Evolutionary conservation across 2,113 vertebrate genomes (phyloP).

Genomic region (Sorex fumeus): DNA sequence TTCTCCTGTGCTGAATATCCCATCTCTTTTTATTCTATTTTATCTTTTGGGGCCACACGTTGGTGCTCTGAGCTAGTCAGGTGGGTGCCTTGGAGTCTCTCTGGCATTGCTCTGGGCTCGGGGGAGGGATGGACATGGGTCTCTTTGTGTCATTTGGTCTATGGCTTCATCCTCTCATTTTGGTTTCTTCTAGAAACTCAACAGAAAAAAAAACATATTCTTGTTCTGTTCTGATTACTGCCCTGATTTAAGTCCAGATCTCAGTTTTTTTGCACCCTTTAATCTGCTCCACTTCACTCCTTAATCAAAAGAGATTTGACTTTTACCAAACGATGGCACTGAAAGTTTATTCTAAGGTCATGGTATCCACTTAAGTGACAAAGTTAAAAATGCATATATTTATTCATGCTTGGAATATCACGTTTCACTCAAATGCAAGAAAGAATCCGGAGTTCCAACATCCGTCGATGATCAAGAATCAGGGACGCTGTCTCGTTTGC

Average conservation of each 20-base stretch:
- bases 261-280: not conserved
- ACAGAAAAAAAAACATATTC: not conserved
- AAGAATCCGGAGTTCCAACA: no score
- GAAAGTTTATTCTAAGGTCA: not conserved
- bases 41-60: no score
- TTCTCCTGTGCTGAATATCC: not conserved
- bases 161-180: conserved; percentile 7
- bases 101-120: no score
- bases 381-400: not conserved
- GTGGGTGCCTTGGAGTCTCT: no score
- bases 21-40: no score
- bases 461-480: no score
- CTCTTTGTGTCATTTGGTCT: no score
- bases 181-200: not conserved
- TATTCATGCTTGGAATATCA: no score
- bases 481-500: no score
- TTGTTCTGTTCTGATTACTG: not conserved
- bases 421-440: no score
- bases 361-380: not conserved
- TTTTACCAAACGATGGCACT: not conserved
- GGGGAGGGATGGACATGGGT: no score
- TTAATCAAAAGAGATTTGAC: not conserved
- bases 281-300: not conserved
- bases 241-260: not conserved
- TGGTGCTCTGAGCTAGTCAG: no score